Conservation (phyloP, 1,140 invertebrate species). For the Hycleus phaleratus region DNA sequence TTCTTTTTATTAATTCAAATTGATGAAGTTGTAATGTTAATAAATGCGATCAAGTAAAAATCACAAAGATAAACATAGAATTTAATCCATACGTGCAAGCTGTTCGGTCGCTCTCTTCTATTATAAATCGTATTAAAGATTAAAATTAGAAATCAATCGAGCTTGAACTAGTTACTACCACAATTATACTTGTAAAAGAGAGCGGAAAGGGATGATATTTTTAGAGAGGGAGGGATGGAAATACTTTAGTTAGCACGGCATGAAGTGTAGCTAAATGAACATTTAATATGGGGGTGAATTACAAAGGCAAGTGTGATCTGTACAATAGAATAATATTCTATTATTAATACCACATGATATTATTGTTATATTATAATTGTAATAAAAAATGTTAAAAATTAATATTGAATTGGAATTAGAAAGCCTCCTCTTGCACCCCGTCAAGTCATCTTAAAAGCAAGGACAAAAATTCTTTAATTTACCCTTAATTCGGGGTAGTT, state of each 20-base stretch:
- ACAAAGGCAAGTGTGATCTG: constrained; percentile 10
- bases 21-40: constrained; percentile 12
- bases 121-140: constrained; percentile 18
- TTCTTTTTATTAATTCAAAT: constrained; percentile 4
- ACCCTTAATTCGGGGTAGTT: too few relatives aligned
- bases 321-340: constrained; percentile 2
- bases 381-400: too few relatives aligned
- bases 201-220: constrained; percentile 4
- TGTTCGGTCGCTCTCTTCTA: constrained; percentile 2
- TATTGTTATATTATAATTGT: too few relatives aligned
- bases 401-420: too few relatives aligned
- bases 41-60: constrained; percentile 10
- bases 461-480: too few relatives aligned
- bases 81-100: constrained; percentile 17
- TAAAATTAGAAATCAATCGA: constrained; percentile 21
- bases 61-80: constrained; percentile 7
- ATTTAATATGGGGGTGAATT: constrained; percentile 19
- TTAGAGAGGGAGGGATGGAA: background rate
- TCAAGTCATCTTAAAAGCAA: too few relatives aligned
- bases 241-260: constrained; percentile 3
- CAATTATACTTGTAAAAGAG: background rate
- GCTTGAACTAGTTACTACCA: constrained; percentile 8
- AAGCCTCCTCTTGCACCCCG: too few relatives aligned
- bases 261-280: constrained; percentile 18
- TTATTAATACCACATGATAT: too few relatives aligned